Conservation (phyloP, 2,113 vertebrate genomes). For the Vidua chalybeata region DNA sequence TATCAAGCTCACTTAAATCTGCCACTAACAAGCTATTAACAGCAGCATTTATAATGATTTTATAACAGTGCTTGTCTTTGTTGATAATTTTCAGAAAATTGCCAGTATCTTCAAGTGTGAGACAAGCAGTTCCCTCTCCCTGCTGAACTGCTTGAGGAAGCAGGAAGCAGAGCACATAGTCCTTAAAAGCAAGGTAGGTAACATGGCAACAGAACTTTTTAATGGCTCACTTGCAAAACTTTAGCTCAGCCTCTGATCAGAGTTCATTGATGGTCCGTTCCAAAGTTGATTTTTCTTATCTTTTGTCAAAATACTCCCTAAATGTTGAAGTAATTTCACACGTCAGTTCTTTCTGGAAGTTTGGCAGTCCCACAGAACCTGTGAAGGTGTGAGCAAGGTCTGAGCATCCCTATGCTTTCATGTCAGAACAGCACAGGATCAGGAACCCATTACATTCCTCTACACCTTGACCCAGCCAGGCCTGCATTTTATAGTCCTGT, state of each 20-base stretch:
- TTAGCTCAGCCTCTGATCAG: not conserved
- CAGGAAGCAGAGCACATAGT: not conserved
- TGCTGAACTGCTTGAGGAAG: slow-evolving; percentile 24
- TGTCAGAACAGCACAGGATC: not conserved
- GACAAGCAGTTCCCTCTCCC: not conserved
- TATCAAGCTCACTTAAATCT: not conserved
- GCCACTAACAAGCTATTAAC: not conserved
- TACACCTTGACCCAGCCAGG: not conserved
- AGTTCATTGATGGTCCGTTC: not conserved
- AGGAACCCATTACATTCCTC: not conserved
- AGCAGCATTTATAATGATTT: not conserved
- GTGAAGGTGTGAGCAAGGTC: not conserved
- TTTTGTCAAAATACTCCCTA: not conserved
- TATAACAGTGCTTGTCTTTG: not conserved
- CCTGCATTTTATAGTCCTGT: not conserved
- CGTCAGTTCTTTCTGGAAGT: not conserved
- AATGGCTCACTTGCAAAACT: not conserved
- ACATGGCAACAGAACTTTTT: not conserved
- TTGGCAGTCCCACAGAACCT: not conserved
- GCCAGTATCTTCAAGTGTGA: slow-evolving; percentile 27
- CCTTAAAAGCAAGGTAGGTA: not conserved
- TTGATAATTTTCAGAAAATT: slow-evolving; percentile 18
- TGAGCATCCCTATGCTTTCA: not conserved
- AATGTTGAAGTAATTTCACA: not conserved
- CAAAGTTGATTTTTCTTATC: not conserved